These are phyloP conservation scores for Alentia gelatinosa DNA, from an alignment of 2,888 invertebrate genomes.

Conservation along the genomic window DNA sequence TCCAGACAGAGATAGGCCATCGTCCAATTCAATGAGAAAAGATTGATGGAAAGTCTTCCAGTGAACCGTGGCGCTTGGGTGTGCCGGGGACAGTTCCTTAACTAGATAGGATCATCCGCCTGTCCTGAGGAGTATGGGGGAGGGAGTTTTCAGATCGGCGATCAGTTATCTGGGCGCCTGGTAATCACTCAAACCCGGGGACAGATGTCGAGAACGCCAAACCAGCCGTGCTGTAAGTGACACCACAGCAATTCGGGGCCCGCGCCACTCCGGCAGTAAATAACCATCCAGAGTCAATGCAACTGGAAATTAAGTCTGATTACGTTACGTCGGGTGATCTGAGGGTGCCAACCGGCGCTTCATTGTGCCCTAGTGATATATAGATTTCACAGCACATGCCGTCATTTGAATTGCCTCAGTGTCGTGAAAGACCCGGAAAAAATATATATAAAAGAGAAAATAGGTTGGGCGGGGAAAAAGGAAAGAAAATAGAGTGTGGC, in stretches of 20 bases:
- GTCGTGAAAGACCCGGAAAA: too few species aligned
- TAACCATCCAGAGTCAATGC: constrained; percentile 45
- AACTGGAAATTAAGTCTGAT: constrained; percentile 43
- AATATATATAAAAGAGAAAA: background rate
- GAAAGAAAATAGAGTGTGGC: background rate
- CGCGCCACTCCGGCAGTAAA: background rate
- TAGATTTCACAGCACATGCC: background rate
- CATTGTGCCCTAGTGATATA: constrained; percentile 18
- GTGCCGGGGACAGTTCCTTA: background rate
- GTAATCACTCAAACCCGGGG: constrained; percentile 32
- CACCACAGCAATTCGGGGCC: constrained; percentile 20
- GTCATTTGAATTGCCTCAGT: background rate
- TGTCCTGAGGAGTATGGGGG: background rate
- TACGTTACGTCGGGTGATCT: background rate
- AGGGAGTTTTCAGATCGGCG: background rate
- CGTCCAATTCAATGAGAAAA: background rate
- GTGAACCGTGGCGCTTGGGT: constrained; percentile 10
- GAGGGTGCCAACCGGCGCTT: constrained; percentile 2
- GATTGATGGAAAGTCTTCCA: constrained; percentile 40
- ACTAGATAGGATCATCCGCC: constrained; percentile 40
- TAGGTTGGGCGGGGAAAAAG: background rate
- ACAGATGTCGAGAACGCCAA: constrained; percentile 39
- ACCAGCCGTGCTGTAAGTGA: constrained; percentile 36
- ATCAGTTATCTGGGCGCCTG: constrained; percentile 20
- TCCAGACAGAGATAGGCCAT: background rate